Evolutionary conservation across 2,888 invertebrate genomes (phyloP).

Genomic region (Nemurella pictetii): DNA sequence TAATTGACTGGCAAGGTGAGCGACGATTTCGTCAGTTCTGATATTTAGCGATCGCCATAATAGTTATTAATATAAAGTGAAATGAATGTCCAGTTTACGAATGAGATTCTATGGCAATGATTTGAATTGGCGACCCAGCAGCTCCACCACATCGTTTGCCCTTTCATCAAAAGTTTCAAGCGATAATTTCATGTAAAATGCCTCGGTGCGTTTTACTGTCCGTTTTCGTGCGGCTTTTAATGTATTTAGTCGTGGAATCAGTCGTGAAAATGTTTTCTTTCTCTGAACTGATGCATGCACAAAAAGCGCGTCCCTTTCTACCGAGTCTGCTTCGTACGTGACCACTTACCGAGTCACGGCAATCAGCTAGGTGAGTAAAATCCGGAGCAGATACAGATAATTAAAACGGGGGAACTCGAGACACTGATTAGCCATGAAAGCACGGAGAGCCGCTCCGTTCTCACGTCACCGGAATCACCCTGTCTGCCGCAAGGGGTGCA

Average conservation of each 20-base stretch:
- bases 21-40: not conserved
- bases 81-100: too few relatives aligned
- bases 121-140: too few relatives aligned
- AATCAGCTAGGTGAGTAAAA: not conserved
- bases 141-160: too few relatives aligned
- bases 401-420: not conserved
- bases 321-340: not conserved
- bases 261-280: too few relatives aligned
- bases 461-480: not conserved
- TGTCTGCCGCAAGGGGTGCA: not conserved
- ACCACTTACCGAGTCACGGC: not conserved
- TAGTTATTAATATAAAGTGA: too few relatives aligned
- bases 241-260: too few relatives aligned
- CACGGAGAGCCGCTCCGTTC: not conserved
- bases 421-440: not conserved
- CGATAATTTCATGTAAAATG: too few relatives aligned
- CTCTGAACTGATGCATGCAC: too few relatives aligned
- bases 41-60: not conserved
- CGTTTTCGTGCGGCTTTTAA: too few relatives aligned
- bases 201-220: too few relatives aligned
- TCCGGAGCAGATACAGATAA: not conserved
- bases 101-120: too few relatives aligned
- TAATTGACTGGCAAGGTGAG: slow-evolving; percentile 3
- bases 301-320: not conserved
- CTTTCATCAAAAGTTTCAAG: too few relatives aligned